Percentiles rank a stretch among this genome's conserved stretches.
phyloP scores from a whole-genome alignment of 2,888 invertebrate genomes.

The Lutraria lutraria region DNA sequence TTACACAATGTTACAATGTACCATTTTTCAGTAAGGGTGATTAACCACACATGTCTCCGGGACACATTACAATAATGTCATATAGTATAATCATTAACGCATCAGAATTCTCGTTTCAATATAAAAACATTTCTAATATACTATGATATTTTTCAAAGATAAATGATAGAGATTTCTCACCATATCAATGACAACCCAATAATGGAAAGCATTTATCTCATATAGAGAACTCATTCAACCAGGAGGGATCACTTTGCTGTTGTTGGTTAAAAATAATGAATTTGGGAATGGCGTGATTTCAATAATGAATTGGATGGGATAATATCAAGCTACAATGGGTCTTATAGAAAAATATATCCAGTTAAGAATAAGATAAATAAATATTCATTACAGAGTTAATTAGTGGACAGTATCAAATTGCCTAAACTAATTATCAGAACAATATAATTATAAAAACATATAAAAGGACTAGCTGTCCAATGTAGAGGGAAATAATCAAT shows the following conservation, averaged over 20 bases:
- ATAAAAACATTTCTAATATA: background rate
- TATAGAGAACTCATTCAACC: background rate
- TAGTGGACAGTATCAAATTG: conserved; percentile 6
- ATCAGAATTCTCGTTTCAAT: background rate
- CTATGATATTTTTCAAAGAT: background rate
- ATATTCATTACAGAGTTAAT: background rate
- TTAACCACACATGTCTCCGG: background rate
- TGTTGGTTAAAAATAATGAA: background rate
- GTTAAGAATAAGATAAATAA: background rate
- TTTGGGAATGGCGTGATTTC: background rate
- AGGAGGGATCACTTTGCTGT: background rate
- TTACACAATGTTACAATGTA: no score
- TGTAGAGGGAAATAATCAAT: no score
- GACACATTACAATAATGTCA: background rate
- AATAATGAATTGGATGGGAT: background rate
- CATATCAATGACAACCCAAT: background rate
- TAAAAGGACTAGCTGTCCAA: no score
- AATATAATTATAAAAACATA: no score
- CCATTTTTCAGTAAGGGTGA: background rate
- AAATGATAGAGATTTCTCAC: background rate
- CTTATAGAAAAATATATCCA: background rate
- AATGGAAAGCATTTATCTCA: background rate
- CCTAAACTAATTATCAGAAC: background rate
- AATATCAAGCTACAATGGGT: background rate
- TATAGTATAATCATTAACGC: background rate